These are phyloP conservation scores for Cosmopolites sordidus DNA, from an alignment of 2,888 invertebrate genomes.

Conservation along the genomic window DNA sequence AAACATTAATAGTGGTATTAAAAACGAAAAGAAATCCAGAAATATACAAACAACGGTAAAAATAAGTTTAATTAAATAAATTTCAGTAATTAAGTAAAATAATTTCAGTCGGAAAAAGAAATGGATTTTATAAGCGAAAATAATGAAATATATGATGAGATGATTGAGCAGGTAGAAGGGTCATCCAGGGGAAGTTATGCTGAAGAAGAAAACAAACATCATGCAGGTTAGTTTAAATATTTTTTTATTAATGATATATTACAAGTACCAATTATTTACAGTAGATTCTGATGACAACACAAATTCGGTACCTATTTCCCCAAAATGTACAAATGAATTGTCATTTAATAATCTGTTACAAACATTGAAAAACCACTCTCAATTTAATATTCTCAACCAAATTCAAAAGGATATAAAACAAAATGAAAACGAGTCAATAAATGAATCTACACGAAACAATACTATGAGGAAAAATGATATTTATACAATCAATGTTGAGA, in stretches of 20 bases:
- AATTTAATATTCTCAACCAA: conserved; percentile 5
- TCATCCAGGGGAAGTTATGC: conserved; percentile 31
- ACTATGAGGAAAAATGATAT: background rate
- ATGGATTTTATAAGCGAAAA: conserved; percentile 27
- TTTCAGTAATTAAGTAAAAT: background rate
- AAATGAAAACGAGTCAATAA: background rate
- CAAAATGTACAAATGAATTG: background rate
- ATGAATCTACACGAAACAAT: background rate
- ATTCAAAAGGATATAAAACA: background rate
- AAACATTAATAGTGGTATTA: conserved; percentile 31
- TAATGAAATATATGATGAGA: conserved; percentile 41
- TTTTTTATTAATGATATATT: too few species aligned
- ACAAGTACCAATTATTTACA: too few species aligned
- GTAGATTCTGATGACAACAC: conserved; percentile 9
- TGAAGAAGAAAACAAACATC: too few species aligned
- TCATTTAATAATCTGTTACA: conserved; percentile 12
- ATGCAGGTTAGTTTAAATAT: too few species aligned
- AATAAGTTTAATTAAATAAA: too few species aligned
- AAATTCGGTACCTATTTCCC: background rate
- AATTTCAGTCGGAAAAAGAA: conserved; percentile 31
- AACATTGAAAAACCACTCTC: conserved; percentile 10
- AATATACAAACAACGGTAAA: conserved; percentile 20
- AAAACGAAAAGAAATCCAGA: conserved; percentile 17
- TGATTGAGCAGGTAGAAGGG: conserved; percentile 43
- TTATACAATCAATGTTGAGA: background rate